Evolutionary conservation across 2,888 invertebrate genomes (phyloP), one percentile per base, ranked within the genome.

Genomic region (Athetis lepigone): DNA sequence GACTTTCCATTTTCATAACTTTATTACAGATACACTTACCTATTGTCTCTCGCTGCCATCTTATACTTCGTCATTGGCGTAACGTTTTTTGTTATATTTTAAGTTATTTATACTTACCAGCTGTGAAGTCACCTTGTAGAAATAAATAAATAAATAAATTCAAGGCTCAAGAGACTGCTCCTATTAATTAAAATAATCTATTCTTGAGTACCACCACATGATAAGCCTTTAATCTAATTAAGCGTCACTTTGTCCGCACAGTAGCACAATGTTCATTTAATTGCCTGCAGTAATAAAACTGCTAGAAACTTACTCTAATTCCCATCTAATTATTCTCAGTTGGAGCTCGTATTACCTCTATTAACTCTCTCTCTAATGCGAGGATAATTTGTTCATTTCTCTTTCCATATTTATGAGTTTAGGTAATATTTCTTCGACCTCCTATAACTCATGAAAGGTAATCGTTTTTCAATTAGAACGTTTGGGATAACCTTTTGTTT

Each of bases 211-310:
- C 21, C 46, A 19, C 49, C 36, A 18, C 27, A 52, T 57, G 54
- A 70, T 71, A 57, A 68, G 61, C 74, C 69, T 49, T 40, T 37
- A 54, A 69, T 62, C 40, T 19, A 74, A 69, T 69, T 39, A 57
- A 70, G 56, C 42, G 51, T 42, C 25, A 43, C 69, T 49, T 49
- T 25, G 68, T 62, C 54, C 16, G 13, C 16, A 50, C 39, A 45
- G 36, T 7, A 29, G 27, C 43, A 7, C 40, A 37, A 21, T 52
- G 70, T 50, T 62, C 47, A 62, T 54, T 62, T 74, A 61, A 62
- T 42, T 36, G 55, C 45, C 60, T 27, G 47, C 40, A 29, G 59
- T 66, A 59, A 51, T 74, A 74, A 60, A 75, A 61, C 47, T 37
- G 33, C n/a, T 47, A 57, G 29, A 54, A 49, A 75, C 56, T 69